Evolutionary conservation across 2,888 invertebrate genomes (phyloP), one percentile per base, ranked within the genome.

Genomic region (Diploptera punctata): DNA sequence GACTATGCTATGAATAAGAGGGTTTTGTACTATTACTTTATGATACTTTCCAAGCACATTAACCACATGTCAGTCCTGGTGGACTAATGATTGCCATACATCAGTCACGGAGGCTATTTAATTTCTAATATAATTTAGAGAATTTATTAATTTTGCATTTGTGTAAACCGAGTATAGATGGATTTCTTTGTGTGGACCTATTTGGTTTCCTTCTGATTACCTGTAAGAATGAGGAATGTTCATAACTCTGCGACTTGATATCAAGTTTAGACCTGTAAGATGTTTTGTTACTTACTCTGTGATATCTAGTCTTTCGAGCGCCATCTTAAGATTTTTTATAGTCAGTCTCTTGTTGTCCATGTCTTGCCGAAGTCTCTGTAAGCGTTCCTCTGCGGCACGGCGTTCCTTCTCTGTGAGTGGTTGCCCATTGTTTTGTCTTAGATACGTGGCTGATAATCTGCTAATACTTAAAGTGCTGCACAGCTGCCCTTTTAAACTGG

Each of bases 221-320:
- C 38, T 38, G 38, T 38, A 9, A 5, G 38, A 9, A 5, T 9
- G 38, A 38, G 38, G 54, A 52, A 10, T 21, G 10, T 52, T 44
- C 1, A 44, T 1, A n/a, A n/a, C n/a, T 44, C 16, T 2, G 44
- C 16, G n/a, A 44, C 16, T 44, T n/a, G 57, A 61, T 2, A 19
- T 5, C 47, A 47, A 4, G 1, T n/a, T 3, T 7, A 18, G 18
- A n/a, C 47, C 5, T 19, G 2, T 18, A 2, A 19, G 47, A 47
- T 3, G 18, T 18, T 4, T 52, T 21, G 24, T 24, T 18, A 85
- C 92, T 90, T 83, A 95, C 95, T 95, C 95, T 31, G 94, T 94
- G 60, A 94, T 93, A 80, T 95, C 94, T 13, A 95, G 87, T 78
- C 93, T 89, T 78, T 95, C 94, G 24, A 95, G 85, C 0, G 93